Conservation (phyloP, 2,797 vertebrate species). For the Megaceryle alcyon region DNA sequence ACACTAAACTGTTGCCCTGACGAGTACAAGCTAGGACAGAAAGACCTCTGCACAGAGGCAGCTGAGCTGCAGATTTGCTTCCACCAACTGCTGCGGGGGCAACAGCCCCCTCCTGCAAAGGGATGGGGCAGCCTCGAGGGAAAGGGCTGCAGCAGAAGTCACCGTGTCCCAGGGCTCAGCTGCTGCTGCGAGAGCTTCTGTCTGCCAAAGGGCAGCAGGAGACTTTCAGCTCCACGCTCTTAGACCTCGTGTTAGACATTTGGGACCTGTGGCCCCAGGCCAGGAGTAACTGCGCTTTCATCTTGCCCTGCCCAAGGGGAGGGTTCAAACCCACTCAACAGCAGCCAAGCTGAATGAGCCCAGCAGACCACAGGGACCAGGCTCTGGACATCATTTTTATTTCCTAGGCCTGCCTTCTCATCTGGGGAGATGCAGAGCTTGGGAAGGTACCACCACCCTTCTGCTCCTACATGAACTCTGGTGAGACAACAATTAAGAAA, state of each 20-base stretch:
- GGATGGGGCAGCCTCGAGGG: not conserved
- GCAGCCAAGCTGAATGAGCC: not conserved
- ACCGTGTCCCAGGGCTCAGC: not conserved
- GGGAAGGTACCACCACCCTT: not conserved
- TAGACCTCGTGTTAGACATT: not conserved
- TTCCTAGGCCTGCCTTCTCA: not conserved
- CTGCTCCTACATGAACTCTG: not conserved
- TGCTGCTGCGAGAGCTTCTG: not conserved
- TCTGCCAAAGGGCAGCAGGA: not conserved
- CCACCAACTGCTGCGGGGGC: not conserved
- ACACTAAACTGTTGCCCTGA: not conserved
- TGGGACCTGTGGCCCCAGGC: slow-evolving; percentile 17
- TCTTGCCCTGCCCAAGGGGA: slow-evolving; percentile 18
- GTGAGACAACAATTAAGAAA: not conserved
- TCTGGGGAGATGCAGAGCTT: not conserved
- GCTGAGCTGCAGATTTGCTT: slow-evolving; percentile 44
- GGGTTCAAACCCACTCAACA: not conserved
- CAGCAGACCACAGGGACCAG: rapidly evolving
- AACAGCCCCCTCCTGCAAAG: not conserved
- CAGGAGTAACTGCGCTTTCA: slow-evolving; percentile 23
- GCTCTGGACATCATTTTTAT: not conserved
- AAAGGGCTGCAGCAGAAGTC: not conserved
- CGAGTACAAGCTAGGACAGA: not conserved
- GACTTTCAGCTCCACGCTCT: not conserved
- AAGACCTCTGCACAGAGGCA: not conserved